Evolutionary conservation across 35 echinoderm and acorn worm species (phyloP).

Genomic region (Apostichopus japonicus): DNA sequence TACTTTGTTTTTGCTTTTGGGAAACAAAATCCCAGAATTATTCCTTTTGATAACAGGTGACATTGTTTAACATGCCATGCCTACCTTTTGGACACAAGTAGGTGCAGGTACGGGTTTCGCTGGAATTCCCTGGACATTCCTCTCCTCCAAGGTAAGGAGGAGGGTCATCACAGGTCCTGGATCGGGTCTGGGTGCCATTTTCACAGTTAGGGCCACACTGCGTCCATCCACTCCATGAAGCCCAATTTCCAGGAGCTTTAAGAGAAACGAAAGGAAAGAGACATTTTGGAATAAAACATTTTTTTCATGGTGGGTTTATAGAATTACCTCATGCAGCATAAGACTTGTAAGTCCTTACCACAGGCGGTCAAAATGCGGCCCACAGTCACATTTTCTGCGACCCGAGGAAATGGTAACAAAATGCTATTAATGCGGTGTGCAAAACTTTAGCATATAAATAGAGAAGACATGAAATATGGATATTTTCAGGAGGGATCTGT

Average conservation of each 20-base stretch:
- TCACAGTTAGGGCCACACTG: conserved; percentile 66
- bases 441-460: too few species aligned
- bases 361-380: too few species aligned
- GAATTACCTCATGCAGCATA: too few species aligned
- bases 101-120: conserved; percentile 50
- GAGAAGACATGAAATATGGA: too few species aligned
- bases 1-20: too few species aligned
- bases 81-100: conserved; percentile 68
- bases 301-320: neutral
- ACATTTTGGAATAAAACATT: neutral
- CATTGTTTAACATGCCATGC: neutral
- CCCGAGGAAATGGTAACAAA: too few species aligned
- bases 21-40: too few species aligned
- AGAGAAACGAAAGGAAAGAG: conserved; percentile 1
- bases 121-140: conserved; percentile 60
- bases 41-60: too few species aligned
- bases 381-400: too few species aligned
- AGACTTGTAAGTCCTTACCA: too few species aligned
- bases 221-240: conserved; percentile 61
- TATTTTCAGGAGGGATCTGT: too few species aligned
- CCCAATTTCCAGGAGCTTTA: conserved; percentile 82
- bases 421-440: too few species aligned
- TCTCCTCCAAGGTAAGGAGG: conserved; percentile 63
- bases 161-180: conserved; percentile 67
- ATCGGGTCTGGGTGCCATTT: conserved; percentile 77